Base-by-base conservation (phyloP, 1,140 invertebrate genomes). In the Neodiprion lecontei region DNA sequence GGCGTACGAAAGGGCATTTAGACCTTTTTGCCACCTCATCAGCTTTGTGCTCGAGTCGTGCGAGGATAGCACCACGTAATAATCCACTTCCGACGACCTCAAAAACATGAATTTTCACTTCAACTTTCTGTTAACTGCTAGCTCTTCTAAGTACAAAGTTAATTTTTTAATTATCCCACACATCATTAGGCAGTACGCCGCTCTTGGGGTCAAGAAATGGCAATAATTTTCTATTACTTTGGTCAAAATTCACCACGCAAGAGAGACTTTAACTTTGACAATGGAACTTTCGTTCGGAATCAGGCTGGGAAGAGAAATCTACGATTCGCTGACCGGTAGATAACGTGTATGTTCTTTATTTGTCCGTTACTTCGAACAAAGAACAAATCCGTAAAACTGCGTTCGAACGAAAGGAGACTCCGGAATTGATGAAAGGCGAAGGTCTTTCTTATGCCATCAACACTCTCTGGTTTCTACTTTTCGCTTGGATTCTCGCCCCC, bases 61-160 rank as follows among this genome's bases (percentile, higher is more conserved):
- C 28, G 28, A 48, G 14, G n/a, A 48, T 70, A 70, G 28, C 69
- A 48, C n/a, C 48, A 48, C 47, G 28, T 70, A 48, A 87, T 85
- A 87, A 86, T 80, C 81, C 77, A 82, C 80, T 79, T 83, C 81
- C 80, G 79, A 77, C 79, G 76, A 85, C 80, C 83, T 86, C 86
- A 86, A 87, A 86, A 88, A 88, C 85, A 87, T 79, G 85, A 87
- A 85, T 88, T 88, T 88, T 88, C 85, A 86, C 86, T 88, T 86
- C 83, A 88, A 87, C 85, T 87, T 86, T 84, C 73, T 82, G 82
- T 83, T 85, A 86, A 86, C 85, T 85, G 80, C 76, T 67, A 81
- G 75, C 76, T 72, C 74, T 77, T 77, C 82, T 83, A 83, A 83
- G 82, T 82, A 80, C 79, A 85, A 86, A 86, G 83, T 86, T 85